Base-by-base conservation (phyloP, 2,113 vertebrate genomes). In the Proteles cristata region DNA sequence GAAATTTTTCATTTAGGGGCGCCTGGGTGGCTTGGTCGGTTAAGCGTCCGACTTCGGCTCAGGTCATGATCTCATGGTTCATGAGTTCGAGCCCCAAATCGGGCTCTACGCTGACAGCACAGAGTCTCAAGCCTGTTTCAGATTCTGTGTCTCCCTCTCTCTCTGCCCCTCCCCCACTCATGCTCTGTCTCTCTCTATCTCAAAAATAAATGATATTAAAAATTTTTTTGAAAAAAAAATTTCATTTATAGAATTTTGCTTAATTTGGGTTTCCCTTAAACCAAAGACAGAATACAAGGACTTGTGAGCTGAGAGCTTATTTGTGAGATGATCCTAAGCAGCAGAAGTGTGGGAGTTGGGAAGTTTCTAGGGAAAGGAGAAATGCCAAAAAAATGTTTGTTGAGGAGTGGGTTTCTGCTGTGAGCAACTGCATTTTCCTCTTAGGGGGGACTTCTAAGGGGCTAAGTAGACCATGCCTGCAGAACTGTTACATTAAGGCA, bases 251-350 rank as follows among this genome's bases (percentile, higher is more conserved):
- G 31, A 58, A 48, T 77, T 79, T 90, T 93, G 35, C 74, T 45
- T 74, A 12, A 76, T 69, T 63, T 81, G 17, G 9, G n/a, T 92
- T 74, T 94, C 8, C 39, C 31, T 93, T 77, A 91, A 96, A 88
- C 45, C 19, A 91, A 58, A 97, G 73, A 39, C 31, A 74, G 45
- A 58, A 31, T 39, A 86, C 48, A 31, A 94, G 16, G 43, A 26
- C 9, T 31, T 73, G 2, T 25, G 65, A 89, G 39, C 4, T 10
- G 3, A 63, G 26, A 84, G 35, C 28, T 91, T 68, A 68, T 61
- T 43, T 90, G 45, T 26, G 28, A 79, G 28, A 33, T 43, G 73
- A 73, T n/a, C 28, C 63, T 5, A 21, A 39, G 73, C 89, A 85
- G 53, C 63, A 88, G 65, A 88, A 93, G 31, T 33, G 17, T 53